Evolutionary conservation across 2,797 vertebrate species (phyloP), one percentile per base, ranked within the genome.

Genomic region (Myotis findleyi): DNA sequence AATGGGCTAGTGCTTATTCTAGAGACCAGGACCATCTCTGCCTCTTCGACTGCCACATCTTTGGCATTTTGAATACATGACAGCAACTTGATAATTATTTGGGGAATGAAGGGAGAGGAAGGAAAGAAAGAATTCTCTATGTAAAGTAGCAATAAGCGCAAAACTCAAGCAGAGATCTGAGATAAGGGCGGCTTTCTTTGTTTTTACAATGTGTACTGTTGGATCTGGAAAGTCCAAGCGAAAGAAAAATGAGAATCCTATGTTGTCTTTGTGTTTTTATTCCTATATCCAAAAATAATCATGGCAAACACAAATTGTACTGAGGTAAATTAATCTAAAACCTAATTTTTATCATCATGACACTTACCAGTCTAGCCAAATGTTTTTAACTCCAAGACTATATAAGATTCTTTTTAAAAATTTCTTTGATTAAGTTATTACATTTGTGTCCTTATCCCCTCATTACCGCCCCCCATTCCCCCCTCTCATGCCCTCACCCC

Each of bases 341-440:
- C 47, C 14, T 81, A 81, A 69, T 89, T 91, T 95, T 82, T 85
- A 76, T 77, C 47, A 71, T 51, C 69, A 27, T 76, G 41, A 59
- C 27, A 53, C 41, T 14, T 53, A 59, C 38, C 20, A 47, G 13
- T 49, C 64, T 84, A 79, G 38, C 49, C 55, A 94, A 69, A 64
- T 59, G 23, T 44, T 79, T 91, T 84, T 69, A 25, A 81, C 68
- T 14, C 16, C 16, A 79, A 69, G 25, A 73, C 14, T 75, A 80
- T 53, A 18, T 33, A 79, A 41, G 27, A 66, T 53, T 77, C 27
- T 44, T 44, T 44, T 44, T 10, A 44, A 44, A 44, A 44, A 44
- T 44, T 44, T 44, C 9, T 10, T 44, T 44, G 41, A 44, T 49
- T 77, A 44, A 36, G 9, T 44, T 44, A 44, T 44, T 44, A 44